A percentile compares a stretch with the other conserved stretches of the same genome.
Conservation (phyloP, 2,797 vertebrate species). For the Halcyon smyrnensis region DNA sequence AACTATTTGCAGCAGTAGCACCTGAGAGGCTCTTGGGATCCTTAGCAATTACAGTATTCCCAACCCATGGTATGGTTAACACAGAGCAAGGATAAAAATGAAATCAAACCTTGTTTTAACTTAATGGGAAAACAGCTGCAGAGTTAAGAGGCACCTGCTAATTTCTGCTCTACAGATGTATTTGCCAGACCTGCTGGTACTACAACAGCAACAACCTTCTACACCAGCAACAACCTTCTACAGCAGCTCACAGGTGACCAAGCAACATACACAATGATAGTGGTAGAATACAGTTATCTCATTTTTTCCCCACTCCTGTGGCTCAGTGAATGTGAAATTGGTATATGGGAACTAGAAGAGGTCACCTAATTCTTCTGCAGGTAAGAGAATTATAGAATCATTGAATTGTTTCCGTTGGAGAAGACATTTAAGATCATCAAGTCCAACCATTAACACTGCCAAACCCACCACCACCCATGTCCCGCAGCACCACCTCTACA, state of each 20-base stretch:
- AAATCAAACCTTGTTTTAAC: not conserved
- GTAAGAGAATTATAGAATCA: too few relatives aligned
- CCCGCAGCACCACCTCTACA: too few relatives aligned
- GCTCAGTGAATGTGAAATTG: rapidly evolving
- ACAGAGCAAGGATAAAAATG: not conserved
- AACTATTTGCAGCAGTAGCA: not conserved
- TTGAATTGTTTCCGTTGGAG: too few relatives aligned
- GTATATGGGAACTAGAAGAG: not conserved
- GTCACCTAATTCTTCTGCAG: not conserved
- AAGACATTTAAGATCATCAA: too few relatives aligned
- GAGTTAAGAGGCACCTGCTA: not conserved
- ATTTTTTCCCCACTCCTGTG: not conserved
- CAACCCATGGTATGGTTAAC: not conserved
- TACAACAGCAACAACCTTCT: not conserved
- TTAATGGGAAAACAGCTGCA: not conserved
- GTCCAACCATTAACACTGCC: too few relatives aligned
- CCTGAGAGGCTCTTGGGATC: not conserved
- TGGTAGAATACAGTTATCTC: not conserved
- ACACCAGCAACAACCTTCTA: not conserved
- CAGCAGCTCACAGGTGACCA: rapidly evolving
- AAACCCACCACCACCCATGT: too few relatives aligned
- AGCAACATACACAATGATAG: rapidly evolving
- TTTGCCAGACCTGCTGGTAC: not conserved
- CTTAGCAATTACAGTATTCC: not conserved
- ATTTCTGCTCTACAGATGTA: not conserved